These are phyloP conservation scores for Cheilinus undulatus DNA, from an alignment of 2,113 vertebrate genomes.

Conservation along the genomic window DNA sequence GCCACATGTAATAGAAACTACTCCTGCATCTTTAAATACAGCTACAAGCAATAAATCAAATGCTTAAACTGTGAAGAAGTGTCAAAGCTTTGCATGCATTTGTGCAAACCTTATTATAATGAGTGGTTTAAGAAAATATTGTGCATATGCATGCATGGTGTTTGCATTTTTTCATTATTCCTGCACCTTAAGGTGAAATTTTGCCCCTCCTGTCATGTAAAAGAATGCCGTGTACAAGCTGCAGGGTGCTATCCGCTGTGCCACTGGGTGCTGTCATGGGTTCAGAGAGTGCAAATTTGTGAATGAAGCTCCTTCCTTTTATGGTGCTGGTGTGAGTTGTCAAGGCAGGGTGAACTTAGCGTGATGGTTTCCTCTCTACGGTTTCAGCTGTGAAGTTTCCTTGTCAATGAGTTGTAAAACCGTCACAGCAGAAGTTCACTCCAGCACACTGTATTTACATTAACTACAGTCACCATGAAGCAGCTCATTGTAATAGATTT, in stretches of 20 bases:
- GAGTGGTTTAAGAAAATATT: neutral
- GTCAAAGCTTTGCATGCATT: neutral
- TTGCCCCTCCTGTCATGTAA: neutral
- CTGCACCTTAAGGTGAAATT: neutral
- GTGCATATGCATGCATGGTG: neutral
- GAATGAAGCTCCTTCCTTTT: constrained; percentile 76
- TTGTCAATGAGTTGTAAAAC: constrained; percentile 51
- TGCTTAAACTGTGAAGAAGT: neutral
- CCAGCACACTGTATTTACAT: neutral
- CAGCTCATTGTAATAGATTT: neutral
- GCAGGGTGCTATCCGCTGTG: neutral
- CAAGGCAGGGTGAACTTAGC: constrained; percentile 48
- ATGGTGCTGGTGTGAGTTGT: constrained; percentile 52
- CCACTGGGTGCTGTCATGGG: constrained; percentile 6
- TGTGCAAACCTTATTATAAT: neutral
- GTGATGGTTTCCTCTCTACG: constrained; percentile 52
- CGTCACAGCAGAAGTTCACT: neutral
- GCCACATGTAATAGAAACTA: constrained; percentile 3
- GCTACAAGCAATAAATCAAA: neutral
- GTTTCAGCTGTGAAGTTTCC: constrained; percentile 36
- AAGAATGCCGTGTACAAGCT: neutral
- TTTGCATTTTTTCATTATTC: neutral
- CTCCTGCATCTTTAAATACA: neutral
- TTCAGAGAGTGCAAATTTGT: constrained; percentile 67
- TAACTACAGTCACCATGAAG: neutral